Evolutionary conservation across 92 coral and sea anemone species (phyloP).

Genomic region (Palythoa grandis): DNA sequence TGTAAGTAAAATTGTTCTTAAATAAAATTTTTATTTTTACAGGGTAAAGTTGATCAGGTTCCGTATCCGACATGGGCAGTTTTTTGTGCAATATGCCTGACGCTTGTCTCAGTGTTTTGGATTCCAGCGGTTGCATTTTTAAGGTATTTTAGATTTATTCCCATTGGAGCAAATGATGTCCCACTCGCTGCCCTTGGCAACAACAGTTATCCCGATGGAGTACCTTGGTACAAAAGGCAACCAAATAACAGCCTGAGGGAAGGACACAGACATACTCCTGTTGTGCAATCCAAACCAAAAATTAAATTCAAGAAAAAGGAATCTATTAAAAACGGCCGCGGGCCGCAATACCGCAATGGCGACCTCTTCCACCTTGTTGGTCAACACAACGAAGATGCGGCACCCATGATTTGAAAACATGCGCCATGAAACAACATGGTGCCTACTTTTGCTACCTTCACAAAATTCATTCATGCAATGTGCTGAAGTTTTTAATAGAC

Average conservation of each 20-base stretch:
- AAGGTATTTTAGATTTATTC: slow-evolving; percentile 81
- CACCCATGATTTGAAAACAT: slow-evolving; percentile 52
- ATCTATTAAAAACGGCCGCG: slow-evolving; percentile 24
- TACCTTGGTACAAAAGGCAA: slow-evolving; percentile 58
- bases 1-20: neutral
- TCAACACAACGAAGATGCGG: slow-evolving; percentile 67
- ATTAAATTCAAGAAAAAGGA: slow-evolving; percentile 5
- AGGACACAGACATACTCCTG: slow-evolving; percentile 22
- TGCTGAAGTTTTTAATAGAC: too few relatives aligned
- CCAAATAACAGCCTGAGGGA: slow-evolving; percentile 25
- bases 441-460: neutral
- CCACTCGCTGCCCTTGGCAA: slow-evolving; percentile 69
- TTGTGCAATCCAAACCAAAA: neutral
- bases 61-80: slow-evolving; percentile 94
- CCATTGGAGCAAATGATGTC: slow-evolving; percentile 55
- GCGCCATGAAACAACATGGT: neutral
- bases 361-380: slow-evolving; percentile 64
- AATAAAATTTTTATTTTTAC: neutral
- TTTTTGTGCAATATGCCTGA: slow-evolving; percentile 81
- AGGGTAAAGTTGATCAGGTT: slow-evolving; percentile 43
- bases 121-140: slow-evolving; percentile 91
- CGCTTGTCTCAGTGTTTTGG: slow-evolving; percentile 83
- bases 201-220: slow-evolving; percentile 56
- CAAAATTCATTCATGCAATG: too few relatives aligned
- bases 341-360: slow-evolving; percentile 58